phyloP scores from a whole-genome alignment of 2,797 vertebrate species.

The Halcyon leucocephala region DNA sequence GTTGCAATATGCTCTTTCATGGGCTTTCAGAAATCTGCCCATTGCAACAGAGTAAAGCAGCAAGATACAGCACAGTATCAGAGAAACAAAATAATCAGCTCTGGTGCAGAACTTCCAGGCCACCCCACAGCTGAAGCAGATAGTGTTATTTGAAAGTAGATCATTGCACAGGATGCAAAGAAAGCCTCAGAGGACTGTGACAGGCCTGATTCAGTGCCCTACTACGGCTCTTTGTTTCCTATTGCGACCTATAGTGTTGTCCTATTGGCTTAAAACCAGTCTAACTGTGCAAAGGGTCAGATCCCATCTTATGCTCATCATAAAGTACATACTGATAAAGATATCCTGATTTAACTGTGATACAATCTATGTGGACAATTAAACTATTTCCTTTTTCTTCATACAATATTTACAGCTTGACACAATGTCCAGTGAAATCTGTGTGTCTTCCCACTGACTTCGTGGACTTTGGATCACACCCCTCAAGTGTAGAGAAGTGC shows the following conservation, averaged over 20 bases:
- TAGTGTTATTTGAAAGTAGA: neutral
- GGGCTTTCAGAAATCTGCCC: neutral
- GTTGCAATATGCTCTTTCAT: neutral
- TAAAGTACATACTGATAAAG: neutral
- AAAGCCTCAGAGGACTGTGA: fast-evolving
- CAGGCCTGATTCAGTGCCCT: neutral
- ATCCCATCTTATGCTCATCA: neutral
- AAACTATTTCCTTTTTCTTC: neutral
- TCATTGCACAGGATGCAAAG: neutral
- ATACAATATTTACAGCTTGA: neutral
- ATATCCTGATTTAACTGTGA: neutral
- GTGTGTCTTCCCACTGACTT: neutral
- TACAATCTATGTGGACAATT: neutral
- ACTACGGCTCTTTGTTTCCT: neutral
- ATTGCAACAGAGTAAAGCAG: neutral
- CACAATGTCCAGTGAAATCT: neutral
- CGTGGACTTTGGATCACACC: neutral
- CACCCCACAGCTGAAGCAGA: neutral
- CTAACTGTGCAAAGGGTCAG: neutral
- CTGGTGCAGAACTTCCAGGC: neutral
- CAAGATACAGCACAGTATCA: neutral
- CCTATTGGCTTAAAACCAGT: neutral
- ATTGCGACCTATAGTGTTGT: neutral
- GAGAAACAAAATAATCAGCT: neutral
- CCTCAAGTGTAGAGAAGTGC: neutral